phyloP scores from a whole-genome alignment of 1,140 invertebrate species.

The Drosophila kohkoa region DNA sequence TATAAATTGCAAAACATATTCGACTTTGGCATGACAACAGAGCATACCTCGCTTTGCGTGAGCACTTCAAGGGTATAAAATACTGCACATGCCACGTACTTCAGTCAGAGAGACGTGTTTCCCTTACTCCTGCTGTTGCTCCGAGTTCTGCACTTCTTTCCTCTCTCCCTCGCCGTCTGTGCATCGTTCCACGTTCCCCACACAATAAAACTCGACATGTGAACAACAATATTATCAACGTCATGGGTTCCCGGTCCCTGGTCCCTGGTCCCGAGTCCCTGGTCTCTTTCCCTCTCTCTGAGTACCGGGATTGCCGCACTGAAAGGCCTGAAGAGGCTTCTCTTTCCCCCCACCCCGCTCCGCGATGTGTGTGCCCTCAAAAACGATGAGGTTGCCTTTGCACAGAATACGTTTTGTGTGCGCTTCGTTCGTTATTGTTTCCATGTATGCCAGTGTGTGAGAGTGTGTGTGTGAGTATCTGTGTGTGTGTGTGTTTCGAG shows the following conservation, averaged over 20 bases:
- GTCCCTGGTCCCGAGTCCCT: not conserved
- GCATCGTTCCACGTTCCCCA: slow-evolving; percentile 54
- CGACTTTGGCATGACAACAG: not conserved
- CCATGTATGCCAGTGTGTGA: slow-evolving; percentile 22
- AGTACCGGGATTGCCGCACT: slow-evolving; percentile 15
- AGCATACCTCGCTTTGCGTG: slow-evolving; percentile 3
- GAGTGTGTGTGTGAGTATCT: slow-evolving; percentile 39
- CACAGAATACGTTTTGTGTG: slow-evolving; percentile 29
- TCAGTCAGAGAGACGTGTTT: no score
- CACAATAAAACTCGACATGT: slow-evolving; percentile 70
- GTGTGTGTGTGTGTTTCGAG: slow-evolving; percentile 37
- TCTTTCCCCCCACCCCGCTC: not conserved
- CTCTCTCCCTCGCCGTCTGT: not conserved
- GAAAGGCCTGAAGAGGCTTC: slow-evolving; percentile 27
- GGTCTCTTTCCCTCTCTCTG: not conserved
- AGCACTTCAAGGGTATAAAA: not conserved
- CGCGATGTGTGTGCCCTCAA: slow-evolving; percentile 18
- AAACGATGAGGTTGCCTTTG: slow-evolving; percentile 25
- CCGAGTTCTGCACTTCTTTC: no score
- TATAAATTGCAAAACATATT: not conserved
- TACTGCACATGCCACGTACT: slow-evolving; percentile 44
- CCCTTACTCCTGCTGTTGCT: no score
- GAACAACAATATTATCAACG: slow-evolving; percentile 81
- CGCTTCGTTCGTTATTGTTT: slow-evolving; percentile 66
- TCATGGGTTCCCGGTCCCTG: slow-evolving; percentile 39